These are phyloP conservation scores for Aldabrachelys gigantea DNA, from an alignment of 2,113 vertebrate species.

Conservation along the genomic window DNA sequence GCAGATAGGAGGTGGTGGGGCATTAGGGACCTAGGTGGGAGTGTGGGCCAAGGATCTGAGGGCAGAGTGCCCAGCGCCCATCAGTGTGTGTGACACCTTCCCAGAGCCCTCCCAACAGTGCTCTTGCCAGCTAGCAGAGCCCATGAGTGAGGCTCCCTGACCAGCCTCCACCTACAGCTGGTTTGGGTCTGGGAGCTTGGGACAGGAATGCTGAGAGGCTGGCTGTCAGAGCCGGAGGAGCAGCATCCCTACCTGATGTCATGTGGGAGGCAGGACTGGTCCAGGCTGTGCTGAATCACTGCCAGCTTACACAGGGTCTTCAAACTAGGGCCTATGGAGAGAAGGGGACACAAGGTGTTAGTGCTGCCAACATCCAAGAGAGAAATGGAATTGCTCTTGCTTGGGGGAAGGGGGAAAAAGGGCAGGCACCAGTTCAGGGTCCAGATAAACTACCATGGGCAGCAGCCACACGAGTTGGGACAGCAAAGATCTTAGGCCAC, in stretches of 20 bases:
- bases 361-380: neutral
- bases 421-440: neutral
- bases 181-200: neutral
- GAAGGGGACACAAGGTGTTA: conserved; percentile 15
- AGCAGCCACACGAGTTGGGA: too few species aligned
- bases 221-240: neutral
- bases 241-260: conserved; percentile 89
- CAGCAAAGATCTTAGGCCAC: neutral
- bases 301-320: conserved; percentile 99
- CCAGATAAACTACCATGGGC: neutral
- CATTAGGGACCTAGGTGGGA: neutral
- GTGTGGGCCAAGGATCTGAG: neutral
- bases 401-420: conserved; percentile 12
- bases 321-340: conserved; percentile 91
- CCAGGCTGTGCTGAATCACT: conserved; percentile 96
- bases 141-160: neutral
- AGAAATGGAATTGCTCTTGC: neutral
- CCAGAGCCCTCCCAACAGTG: neutral
- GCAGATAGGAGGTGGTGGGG: too few species aligned
- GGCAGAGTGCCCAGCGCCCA: neutral
- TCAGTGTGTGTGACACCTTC: neutral
- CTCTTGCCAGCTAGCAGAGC: neutral
- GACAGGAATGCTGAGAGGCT: too few species aligned
- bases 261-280: conserved; percentile 97
- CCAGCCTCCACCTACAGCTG: neutral